phyloP scores from a whole-genome alignment of 2,888 invertebrate genomes.

The Dorcus hopei region DNA sequence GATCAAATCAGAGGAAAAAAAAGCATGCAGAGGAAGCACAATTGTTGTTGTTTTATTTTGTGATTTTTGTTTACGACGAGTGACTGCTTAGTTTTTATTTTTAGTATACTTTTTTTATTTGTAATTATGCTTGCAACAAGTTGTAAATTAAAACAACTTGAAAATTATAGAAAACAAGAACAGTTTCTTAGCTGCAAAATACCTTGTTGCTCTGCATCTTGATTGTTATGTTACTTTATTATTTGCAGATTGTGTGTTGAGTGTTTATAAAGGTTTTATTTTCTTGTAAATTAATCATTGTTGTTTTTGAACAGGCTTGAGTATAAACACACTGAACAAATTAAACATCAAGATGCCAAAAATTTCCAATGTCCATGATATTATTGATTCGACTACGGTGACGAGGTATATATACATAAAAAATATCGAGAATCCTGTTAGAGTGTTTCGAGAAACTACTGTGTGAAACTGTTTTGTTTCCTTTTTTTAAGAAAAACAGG shows the following conservation, averaged over 20 bases:
- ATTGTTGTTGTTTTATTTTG: slow-evolving; percentile 30
- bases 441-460: slow-evolving; percentile 49
- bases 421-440: slow-evolving; percentile 46
- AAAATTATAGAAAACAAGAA: no score
- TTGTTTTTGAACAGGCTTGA: slow-evolving; percentile 34
- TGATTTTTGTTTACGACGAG: slow-evolving; percentile 26
- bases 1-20: slow-evolving; percentile 12
- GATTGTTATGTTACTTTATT: background rate
- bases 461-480: slow-evolving; percentile 34
- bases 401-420: slow-evolving; percentile 47
- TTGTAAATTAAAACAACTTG: no score
- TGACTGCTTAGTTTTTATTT: slow-evolving; percentile 14
- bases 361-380: slow-evolving; percentile 38
- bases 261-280: background rate
- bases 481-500: no score
- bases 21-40: slow-evolving; percentile 19
- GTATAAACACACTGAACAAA: slow-evolving; percentile 31
- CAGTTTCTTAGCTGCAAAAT: no score
- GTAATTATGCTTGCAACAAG: background rate
- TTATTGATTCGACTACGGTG: slow-evolving; percentile 36
- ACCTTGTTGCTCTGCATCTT: no score
- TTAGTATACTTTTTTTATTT: slow-evolving; percentile 6
- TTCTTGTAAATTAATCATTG: slow-evolving; percentile 1
- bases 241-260: slow-evolving; percentile 3
- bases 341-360: slow-evolving; percentile 34